Base-by-base conservation (phyloP, 2,113 vertebrate species). In the Carollia perspicillata region DNA sequence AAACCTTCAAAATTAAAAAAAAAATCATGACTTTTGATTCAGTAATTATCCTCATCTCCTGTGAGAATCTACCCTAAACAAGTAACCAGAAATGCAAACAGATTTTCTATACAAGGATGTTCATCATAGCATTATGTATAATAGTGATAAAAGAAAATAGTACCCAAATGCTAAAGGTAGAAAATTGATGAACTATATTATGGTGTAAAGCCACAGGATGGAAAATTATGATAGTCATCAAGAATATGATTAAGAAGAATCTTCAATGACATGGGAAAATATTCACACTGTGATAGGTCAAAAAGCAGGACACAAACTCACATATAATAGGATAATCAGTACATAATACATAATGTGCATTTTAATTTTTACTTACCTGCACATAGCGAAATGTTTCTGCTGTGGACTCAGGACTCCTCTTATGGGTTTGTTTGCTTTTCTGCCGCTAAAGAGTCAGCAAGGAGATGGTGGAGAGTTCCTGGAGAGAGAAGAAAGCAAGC, bases 71-170 rank as follows among this genome's bases (percentile, higher is more conserved):
- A 80, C 30, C 13, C 42, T 44, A 23, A 40, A 35, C 10, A 65
- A 86, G 78, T 33, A 78, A 49, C 28, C 23, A 30, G 60, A 89
- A 93, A 69, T 11, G 13, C 17, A 75, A 53, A 79, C 22, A 16
- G 23, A 66, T 84, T 96, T 96, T 89, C 42, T 63, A n/a, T 40
- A n/a, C 12, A 68, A 83, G 65, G 69, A 87, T 96, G 93, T 94
- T 89, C 89, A 92, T 74, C 72, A 81, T 35, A 88, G 77, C n/a
- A 42, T 89, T 90, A 53, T 95, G 89, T 90, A 92, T 23, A 72
- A 49, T 5, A 53, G 30, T 14, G 30, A 66, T 42, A 60, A 84
- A 83, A 86, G 28, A 75, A 84, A 55, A 42, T 44, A n/a, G 53
- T 37, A 0, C 4, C 58, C 63, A 53, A 84, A 90, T 30, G 28